Conservation (phyloP, 2,888 invertebrate genomes). For the Aleiodes alternator region DNA sequence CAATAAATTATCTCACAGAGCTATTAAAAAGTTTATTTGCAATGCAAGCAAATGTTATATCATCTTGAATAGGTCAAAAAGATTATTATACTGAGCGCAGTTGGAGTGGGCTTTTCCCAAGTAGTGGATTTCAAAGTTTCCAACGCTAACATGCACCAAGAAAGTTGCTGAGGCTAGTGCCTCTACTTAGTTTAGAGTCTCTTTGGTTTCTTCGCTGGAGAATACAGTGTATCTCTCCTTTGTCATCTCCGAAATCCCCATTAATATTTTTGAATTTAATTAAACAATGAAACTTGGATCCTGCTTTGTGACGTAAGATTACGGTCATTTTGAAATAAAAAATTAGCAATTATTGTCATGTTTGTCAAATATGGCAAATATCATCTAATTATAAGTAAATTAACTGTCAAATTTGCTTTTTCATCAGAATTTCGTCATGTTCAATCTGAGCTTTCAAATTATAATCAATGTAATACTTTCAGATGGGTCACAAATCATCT, state of each 20-base stretch:
- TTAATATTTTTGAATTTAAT: too few relatives aligned
- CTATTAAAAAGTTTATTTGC: constrained; percentile 4
- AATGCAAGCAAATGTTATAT: not conserved
- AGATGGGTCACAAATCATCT: too few relatives aligned
- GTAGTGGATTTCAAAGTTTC: not conserved
- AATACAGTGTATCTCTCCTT: not conserved
- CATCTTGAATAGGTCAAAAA: not conserved
- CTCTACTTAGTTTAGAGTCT: not conserved
- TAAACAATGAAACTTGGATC: too few relatives aligned
- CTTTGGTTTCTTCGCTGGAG: not conserved
- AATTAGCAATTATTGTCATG: too few relatives aligned
- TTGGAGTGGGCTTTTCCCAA: not conserved
- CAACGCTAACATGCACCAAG: not conserved
- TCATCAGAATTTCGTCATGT: too few relatives aligned
- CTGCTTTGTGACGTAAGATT: too few relatives aligned
- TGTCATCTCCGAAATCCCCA: not conserved
- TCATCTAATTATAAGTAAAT: too few relatives aligned
- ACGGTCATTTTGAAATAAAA: too few relatives aligned
- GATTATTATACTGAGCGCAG: not conserved
- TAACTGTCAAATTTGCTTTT: too few relatives aligned
- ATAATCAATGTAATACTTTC: too few relatives aligned
- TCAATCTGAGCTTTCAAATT: too few relatives aligned
- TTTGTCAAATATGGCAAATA: too few relatives aligned
- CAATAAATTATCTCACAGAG: not conserved
- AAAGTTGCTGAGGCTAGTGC: not conserved